Evolutionary conservation across 2,888 invertebrate genomes (phyloP).

Genomic region (Tromatobia lineatoria): DNA sequence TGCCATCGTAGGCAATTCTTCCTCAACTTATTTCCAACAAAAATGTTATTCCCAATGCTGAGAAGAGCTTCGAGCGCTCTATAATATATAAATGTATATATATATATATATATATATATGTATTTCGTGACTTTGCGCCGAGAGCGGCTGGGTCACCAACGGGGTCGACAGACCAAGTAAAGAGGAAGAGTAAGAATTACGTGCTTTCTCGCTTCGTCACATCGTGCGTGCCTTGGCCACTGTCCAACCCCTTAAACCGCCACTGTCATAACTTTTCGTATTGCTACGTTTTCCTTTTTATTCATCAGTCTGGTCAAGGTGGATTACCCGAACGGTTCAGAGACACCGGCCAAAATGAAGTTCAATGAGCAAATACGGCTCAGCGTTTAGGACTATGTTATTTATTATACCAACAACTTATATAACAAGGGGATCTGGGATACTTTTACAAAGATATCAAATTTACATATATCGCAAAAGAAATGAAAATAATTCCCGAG

Average conservation of each 20-base stretch:
- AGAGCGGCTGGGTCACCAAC: constrained; percentile 22
- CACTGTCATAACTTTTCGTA: constrained; percentile 42
- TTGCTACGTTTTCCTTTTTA: constrained; percentile 18
- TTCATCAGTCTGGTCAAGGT: neutral
- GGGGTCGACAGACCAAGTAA: constrained; percentile 37
- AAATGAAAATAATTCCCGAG: too few species aligned
- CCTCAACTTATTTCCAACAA: constrained; percentile 37
- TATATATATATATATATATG: constrained; percentile 6
- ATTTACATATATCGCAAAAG: too few species aligned
- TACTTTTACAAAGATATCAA: too few species aligned
- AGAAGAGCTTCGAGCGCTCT: constrained; percentile 4
- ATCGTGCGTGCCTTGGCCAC: constrained; percentile 55
- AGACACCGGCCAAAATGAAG: neutral
- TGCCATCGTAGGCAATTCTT: constrained; percentile 45
- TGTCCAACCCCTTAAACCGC: constrained; percentile 48
- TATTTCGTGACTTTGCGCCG: constrained; percentile 29
- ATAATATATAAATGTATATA: neutral
- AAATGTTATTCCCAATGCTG: constrained; percentile 52
- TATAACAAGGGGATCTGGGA: too few species aligned
- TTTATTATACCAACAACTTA: too few species aligned
- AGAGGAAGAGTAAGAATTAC: constrained; percentile 51
- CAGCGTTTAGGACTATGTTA: neutral
- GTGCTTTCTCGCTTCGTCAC: constrained; percentile 59
- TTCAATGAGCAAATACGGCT: neutral
- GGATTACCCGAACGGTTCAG: neutral